phyloP scores from a whole-genome alignment of 2,888 invertebrate genomes.

The Agapostemon virescens region DNA sequence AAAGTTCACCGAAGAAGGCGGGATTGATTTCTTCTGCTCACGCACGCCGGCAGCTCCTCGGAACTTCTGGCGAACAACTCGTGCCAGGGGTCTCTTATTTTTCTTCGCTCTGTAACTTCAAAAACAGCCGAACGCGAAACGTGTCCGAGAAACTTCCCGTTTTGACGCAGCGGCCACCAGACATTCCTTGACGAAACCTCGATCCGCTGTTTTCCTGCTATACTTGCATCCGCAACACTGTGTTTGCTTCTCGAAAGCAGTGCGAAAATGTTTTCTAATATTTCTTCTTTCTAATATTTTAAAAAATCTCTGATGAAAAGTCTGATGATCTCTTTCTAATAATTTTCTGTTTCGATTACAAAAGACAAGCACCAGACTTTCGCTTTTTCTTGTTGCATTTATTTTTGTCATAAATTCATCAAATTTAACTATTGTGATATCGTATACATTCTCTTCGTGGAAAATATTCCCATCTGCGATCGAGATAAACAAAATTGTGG shows the following conservation, averaged over 20 bases:
- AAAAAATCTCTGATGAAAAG: too few species aligned
- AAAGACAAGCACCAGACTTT: too few species aligned
- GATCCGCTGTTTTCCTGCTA: neutral
- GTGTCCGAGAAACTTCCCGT: conserved; percentile 33
- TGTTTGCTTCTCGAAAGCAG: neutral
- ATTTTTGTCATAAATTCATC: too few species aligned
- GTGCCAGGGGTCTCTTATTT: conserved; percentile 47
- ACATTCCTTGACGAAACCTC: neutral
- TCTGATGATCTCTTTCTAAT: too few species aligned
- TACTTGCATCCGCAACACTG: neutral
- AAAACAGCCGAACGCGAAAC: conserved; percentile 45
- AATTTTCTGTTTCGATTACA: too few species aligned
- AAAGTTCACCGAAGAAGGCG: conserved; percentile 17
- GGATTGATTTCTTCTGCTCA: conserved; percentile 48
- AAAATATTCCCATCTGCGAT: too few species aligned
- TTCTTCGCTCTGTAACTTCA: conserved; percentile 31
- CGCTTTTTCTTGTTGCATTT: too few species aligned
- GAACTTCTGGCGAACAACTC: conserved; percentile 42
- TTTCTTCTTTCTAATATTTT: too few species aligned
- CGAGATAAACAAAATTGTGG: too few species aligned
- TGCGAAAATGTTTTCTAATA: neutral
- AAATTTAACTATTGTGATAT: too few species aligned
- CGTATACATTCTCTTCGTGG: too few species aligned
- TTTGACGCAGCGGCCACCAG: neutral
- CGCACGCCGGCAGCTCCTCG: conserved; percentile 40